A percentile compares a stretch with the other conserved stretches of the same genome.
Evolutionary conservation across 2,113 vertebrate species (phyloP).

Genomic region (Myotis brandtii): DNA sequence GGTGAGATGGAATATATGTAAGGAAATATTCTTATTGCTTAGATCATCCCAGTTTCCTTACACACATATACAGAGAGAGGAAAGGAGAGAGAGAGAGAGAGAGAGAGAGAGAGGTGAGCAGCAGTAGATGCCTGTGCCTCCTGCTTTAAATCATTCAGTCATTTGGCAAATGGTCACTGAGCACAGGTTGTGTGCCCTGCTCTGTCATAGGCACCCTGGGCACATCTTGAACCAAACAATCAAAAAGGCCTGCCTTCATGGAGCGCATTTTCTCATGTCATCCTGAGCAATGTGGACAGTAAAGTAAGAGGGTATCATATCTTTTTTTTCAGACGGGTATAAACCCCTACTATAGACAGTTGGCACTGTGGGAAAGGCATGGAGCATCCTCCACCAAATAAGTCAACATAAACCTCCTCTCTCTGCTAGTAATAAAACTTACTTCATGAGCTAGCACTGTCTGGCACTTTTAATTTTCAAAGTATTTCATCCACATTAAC

Average conservation of each 20-base stretch:
- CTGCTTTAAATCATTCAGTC: not conserved
- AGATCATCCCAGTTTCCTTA: not conserved
- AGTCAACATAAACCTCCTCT: not conserved
- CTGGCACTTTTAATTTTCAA: constrained; percentile 9
- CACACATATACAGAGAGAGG: not conserved
- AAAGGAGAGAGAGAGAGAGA: no score
- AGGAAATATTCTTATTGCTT: not conserved
- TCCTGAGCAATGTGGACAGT: not conserved
- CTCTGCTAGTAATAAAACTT: not conserved
- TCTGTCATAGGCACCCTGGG: not conserved
- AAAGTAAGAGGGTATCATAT: not conserved
- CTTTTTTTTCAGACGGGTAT: not conserved
- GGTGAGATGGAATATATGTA: not conserved
- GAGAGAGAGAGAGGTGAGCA: not conserved
- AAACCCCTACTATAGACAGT: not conserved
- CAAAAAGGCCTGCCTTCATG: not conserved
- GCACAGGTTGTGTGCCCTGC: not conserved
- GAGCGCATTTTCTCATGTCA: not conserved
- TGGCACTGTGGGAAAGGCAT: not conserved
- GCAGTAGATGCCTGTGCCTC: not conserved
- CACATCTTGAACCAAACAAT: not conserved
- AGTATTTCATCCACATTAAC: not conserved
- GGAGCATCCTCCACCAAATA: no score
- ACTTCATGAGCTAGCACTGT: not conserved
- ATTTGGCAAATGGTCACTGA: not conserved